Evolutionary conservation across 2,797 vertebrate genomes (phyloP).

Genomic region (Enteromius thamalakanensis): DNA sequence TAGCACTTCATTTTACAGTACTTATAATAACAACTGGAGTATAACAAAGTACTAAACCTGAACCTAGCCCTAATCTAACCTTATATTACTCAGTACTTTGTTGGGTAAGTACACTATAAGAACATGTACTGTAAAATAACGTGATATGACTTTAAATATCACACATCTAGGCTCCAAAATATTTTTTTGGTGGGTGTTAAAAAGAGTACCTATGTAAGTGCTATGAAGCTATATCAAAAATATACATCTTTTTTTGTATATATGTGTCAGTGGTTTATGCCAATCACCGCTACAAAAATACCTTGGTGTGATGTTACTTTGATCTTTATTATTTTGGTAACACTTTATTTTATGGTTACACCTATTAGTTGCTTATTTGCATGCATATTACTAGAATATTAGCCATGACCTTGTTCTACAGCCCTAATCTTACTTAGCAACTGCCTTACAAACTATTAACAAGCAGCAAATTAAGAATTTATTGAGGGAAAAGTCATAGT

Average conservation of each 20-base stretch:
- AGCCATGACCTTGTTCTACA: no score
- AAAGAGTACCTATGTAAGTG: not conserved
- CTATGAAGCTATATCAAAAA: no score
- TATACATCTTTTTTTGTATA: not conserved
- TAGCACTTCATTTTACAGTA: not conserved
- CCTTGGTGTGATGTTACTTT: not conserved
- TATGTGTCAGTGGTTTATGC: not conserved
- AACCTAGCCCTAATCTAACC: not conserved
- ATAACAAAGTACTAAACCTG: not conserved
- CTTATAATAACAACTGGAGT: not conserved
- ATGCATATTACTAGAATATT: no score
- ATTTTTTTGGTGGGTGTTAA: not conserved
- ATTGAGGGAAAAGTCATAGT: no score
- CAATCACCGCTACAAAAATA: not conserved
- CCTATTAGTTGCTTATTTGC: no score
- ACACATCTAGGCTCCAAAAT: not conserved
- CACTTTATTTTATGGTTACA: no score
- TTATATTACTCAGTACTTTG: not conserved
- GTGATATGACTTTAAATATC: not conserved
- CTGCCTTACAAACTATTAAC: no score
- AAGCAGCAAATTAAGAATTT: no score
- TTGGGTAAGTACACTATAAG: not conserved
- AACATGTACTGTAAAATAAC: not conserved
- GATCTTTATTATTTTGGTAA: not conserved
- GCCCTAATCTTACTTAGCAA: no score